These are phyloP conservation scores for Chloromyia formosa DNA, from an alignment of 2,888 invertebrate species.

Conservation along the genomic window DNA sequence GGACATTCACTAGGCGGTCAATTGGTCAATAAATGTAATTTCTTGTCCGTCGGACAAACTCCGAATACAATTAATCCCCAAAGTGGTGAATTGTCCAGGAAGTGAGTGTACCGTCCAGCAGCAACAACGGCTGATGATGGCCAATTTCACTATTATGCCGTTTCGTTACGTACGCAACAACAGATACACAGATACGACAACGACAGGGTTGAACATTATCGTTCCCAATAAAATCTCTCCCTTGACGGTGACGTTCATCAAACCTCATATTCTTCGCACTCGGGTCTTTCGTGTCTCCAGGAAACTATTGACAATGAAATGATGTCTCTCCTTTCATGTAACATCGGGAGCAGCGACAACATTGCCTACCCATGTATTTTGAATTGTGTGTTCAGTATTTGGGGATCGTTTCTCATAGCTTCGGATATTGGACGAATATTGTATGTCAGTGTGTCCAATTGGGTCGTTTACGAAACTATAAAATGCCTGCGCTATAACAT, in stretches of 20 bases:
- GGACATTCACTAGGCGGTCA: conserved; percentile 39
- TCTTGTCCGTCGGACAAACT: conserved; percentile 21
- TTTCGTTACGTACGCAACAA: conserved; percentile 5
- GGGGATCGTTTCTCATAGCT: conserved; percentile 13
- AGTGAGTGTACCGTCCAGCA: neutral
- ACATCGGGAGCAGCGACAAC: neutral
- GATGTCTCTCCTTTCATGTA: conserved; percentile 37
- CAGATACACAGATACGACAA: neutral
- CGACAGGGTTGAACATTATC: conserved; percentile 29
- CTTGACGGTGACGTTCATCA: conserved; percentile 38
- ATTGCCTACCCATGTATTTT: conserved; percentile 9
- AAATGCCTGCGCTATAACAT: conserved; percentile 37
- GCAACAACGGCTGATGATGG: neutral
- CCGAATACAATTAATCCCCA: conserved; percentile 21
- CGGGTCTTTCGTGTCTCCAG: conserved; percentile 6
- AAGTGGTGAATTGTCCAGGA: conserved; percentile 9
- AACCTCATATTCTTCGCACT: conserved; percentile 16
- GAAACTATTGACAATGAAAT: conserved; percentile 43
- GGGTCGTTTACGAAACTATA: conserved; percentile 47
- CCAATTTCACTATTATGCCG: conserved; percentile 10
- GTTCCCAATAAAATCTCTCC: conserved; percentile 42
- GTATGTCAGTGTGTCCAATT: conserved; percentile 46
- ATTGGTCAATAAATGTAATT: conserved; percentile 48
- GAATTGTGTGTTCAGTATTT: neutral
- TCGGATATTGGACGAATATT: conserved; percentile 31